These are phyloP conservation scores for Oryzias javanicus DNA, from an alignment of 2,113 vertebrate species.

Conservation along the genomic window DNA sequence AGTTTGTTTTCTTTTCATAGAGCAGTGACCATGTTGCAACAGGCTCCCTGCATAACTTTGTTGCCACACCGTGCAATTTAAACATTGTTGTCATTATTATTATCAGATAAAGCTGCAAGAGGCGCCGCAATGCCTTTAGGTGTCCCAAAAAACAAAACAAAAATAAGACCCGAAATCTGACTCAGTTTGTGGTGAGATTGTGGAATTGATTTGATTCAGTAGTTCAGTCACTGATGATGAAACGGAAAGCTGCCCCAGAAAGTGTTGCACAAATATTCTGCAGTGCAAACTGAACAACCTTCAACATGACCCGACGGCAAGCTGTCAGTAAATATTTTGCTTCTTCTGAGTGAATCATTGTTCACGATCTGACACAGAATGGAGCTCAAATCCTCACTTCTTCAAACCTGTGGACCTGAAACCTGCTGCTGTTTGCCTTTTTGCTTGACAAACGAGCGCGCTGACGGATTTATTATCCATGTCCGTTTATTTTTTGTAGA, in stretches of 20 bases:
- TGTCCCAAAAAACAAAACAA: conserved; percentile 1
- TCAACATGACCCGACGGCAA: neutral
- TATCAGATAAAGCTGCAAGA: conserved; percentile 35
- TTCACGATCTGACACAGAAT: neutral
- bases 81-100: conserved; percentile 42
- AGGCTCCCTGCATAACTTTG: conserved; percentile 53
- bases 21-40: conserved; percentile 39
- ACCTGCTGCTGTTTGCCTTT: neutral
- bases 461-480: neutral
- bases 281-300: no score
- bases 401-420: neutral
- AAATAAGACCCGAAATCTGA: neutral
- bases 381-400: neutral
- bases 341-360: neutral
- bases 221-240: no score
- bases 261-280: no score
- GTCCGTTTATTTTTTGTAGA: neutral
- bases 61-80: conserved; percentile 46
- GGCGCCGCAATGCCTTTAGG: conserved; percentile 11
- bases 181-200: conserved; percentile 5
- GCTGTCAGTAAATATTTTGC: neutral
- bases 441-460: neutral
- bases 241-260: no score
- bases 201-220: neutral
- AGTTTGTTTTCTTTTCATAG: conserved; percentile 46